Conservation (phyloP, 2,797 vertebrate species). For the Euthynnus affinis region DNA sequence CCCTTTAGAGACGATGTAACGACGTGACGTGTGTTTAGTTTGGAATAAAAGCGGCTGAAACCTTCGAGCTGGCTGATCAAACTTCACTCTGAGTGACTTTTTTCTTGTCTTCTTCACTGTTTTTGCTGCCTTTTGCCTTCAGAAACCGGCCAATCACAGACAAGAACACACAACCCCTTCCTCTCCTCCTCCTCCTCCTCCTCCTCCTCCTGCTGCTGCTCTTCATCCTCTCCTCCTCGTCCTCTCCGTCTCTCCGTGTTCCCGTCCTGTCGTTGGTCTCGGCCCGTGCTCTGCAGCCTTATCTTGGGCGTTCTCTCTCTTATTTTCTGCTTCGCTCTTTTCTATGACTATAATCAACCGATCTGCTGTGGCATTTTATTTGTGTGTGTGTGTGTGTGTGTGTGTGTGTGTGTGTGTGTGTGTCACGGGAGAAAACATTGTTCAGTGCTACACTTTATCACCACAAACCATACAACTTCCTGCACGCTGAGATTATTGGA, state of each 20-base stretch:
- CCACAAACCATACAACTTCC: conserved; percentile 71
- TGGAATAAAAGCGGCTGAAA: too few species aligned
- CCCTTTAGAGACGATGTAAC: too few species aligned
- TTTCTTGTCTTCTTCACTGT: too few species aligned
- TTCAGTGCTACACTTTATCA: conserved; percentile 59
- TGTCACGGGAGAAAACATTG: conserved; percentile 55
- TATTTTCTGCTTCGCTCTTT: conserved; percentile 71
- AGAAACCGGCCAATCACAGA: conserved; percentile 22
- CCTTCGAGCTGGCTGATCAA: too few species aligned
- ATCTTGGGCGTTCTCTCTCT: conserved; percentile 69
- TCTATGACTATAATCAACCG: conserved; percentile 71
- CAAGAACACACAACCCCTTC: background rate
- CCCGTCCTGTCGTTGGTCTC: conserved; percentile 9
- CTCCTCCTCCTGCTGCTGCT: too few species aligned
- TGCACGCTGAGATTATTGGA: conserved; percentile 20
- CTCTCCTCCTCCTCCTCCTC: background rate
- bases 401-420: too few species aligned
- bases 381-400: too few species aligned
- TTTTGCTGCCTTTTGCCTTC: too few species aligned
- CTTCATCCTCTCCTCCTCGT: too few species aligned
- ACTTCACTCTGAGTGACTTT: too few species aligned
- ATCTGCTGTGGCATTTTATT: conserved; percentile 62
- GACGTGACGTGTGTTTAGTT: too few species aligned
- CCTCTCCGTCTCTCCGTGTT: too few species aligned
- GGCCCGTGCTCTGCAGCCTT: conserved; percentile 39